These are phyloP conservation scores for Drosophila ironensis DNA, from an alignment of 1,140 invertebrate genomes.

Conservation along the genomic window DNA sequence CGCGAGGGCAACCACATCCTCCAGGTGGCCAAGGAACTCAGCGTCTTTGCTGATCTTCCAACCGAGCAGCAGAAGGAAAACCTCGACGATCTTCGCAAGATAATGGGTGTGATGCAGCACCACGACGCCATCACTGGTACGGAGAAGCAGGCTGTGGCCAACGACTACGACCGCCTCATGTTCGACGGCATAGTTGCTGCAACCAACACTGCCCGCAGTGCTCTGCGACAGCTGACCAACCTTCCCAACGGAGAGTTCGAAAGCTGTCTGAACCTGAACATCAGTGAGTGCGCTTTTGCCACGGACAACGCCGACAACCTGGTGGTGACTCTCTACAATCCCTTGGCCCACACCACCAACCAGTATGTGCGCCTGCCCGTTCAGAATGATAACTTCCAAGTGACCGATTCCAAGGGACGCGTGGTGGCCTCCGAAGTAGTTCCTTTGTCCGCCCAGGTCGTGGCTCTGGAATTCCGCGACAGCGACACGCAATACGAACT, in stretches of 20 bases:
- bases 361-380: slow-evolving; percentile 89
- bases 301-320: slow-evolving; percentile 83
- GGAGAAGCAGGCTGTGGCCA: slow-evolving; percentile 93
- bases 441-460: slow-evolving; percentile 84
- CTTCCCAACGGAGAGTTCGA: slow-evolving; percentile 82
- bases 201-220: slow-evolving; percentile 34
- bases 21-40: slow-evolving; percentile 86
- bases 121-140: slow-evolving; percentile 95
- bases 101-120: slow-evolving; percentile 94
- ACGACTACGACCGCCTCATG: slow-evolving; percentile 88
- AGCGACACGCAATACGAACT: slow-evolving; percentile 86
- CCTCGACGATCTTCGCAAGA: slow-evolving; percentile 63
- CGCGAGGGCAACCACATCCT: slow-evolving; percentile 90
- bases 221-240: slow-evolving; percentile 80
- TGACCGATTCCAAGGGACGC: slow-evolving; percentile 84
- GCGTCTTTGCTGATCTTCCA: slow-evolving; percentile 71
- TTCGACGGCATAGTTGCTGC: slow-evolving; percentile 47
- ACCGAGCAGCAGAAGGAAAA: slow-evolving; percentile 41
- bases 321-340: slow-evolving; percentile 91
- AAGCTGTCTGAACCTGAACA: slow-evolving; percentile 87
- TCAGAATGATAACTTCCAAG: slow-evolving; percentile 83
- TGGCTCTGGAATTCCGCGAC: slow-evolving; percentile 85
- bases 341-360: slow-evolving; percentile 86
- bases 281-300: slow-evolving; percentile 84
- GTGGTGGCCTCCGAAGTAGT: slow-evolving; percentile 83